Evolutionary conservation across 2,113 vertebrate genomes (phyloP), one percentile per base, ranked within the genome.

Genomic region (Rhynchomys soricoides): DNA sequence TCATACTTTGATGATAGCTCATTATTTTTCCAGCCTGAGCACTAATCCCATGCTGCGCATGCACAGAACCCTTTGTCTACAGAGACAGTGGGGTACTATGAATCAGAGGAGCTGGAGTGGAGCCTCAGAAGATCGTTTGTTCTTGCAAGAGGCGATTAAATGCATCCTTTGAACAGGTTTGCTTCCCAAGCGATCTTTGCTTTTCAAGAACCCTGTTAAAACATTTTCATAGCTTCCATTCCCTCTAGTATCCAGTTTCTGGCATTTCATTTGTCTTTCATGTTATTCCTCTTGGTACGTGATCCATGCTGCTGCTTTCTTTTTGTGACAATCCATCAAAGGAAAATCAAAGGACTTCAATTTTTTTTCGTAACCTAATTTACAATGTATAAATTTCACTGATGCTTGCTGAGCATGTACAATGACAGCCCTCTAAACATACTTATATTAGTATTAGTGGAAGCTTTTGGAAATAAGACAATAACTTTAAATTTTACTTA

Each of bases 201-300:
- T 96, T 97, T 97, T 94, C 92, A 87, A 96, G 71, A 89, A 74
- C 90, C 92, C 74, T 97, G 96, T 96, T 96, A 93, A 93, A 93
- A 77, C 86, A 94, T 96, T 98, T 97, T 83, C 95, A 97, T 91
- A 97, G 59, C 86, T 95, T 37, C 98, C 78, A 83, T 62, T 96
- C 43, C 91, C 66, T 95, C 37, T 59, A 43, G 77, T 96, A 96
- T 86, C 78, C 77, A 97, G 94, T 96, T 97, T 57, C 94, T 97
- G 92, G 78, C 94, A 95, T 86, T 98, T 97, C 86, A 94, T 94
- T 97, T 96, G 96, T 79, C 89, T 97, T 96, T 98, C 48, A 96
- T 57, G 16, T 89, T 95, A 86, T 92, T 97, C 87, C n/a, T 97
- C 94, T 89, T 95, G 77, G 96, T 82, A 93, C 70, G 95, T 91